These are phyloP conservation scores for Scytalopus superciliaris DNA, from an alignment of 2,113 vertebrate species.

Conservation along the genomic window DNA sequence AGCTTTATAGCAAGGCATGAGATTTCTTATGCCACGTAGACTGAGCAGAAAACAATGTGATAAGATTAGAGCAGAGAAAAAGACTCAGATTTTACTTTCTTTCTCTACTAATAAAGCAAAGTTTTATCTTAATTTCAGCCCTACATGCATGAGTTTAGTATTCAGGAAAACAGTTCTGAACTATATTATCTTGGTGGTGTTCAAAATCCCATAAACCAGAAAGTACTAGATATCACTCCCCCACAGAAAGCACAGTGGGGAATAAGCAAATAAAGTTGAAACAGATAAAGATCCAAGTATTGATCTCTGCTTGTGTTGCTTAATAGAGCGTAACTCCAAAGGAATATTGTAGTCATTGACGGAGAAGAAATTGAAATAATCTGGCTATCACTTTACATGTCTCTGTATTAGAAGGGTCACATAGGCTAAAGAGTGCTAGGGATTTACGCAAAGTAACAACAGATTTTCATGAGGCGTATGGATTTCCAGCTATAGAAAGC, in stretches of 20 bases:
- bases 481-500: background rate
- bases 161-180: background rate
- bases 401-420: conserved; percentile 48
- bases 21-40: background rate
- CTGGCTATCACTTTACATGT: conserved; percentile 46
- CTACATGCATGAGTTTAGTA: background rate
- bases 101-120: background rate
- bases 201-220: background rate
- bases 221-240: background rate
- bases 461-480: background rate
- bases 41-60: background rate
- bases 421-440: conserved; percentile 31
- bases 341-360: conserved; percentile 62
- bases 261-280: conserved; percentile 62
- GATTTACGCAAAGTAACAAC: conserved; percentile 28
- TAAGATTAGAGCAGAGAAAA: background rate
- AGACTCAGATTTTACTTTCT: background rate
- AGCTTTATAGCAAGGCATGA: background rate
- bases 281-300: conserved; percentile 68
- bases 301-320: conserved; percentile 70
- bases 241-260: conserved; percentile 28
- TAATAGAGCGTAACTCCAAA: conserved; percentile 60
- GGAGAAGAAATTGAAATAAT: conserved; percentile 58
- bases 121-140: conserved; percentile 11
- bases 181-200: background rate